Base-by-base conservation (phyloP, 1,140 invertebrate species). In the Drosophila watanabei region DNA sequence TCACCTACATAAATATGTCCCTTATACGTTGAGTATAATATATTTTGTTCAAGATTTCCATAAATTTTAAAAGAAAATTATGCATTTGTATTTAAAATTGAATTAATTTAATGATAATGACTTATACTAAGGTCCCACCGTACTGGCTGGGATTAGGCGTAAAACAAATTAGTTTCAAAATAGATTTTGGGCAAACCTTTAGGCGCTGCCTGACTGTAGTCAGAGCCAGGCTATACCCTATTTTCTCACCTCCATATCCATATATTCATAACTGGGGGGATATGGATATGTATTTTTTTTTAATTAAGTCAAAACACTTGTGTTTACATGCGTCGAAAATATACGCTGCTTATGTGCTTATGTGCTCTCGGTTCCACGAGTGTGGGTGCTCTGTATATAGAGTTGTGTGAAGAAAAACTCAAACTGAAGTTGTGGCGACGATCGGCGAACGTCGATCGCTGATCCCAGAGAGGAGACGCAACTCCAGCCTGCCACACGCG, bases 251-350 rank as follows among this genome's bases (percentile, higher is more conserved):
- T 37, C 28, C 59, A 52, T 76, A 52, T 51, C 32, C 43, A 45
- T 45, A 18, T 77, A 56, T 78, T 52, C 63, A 33, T 24, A 51
- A 71, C 71, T 60, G 64, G 59, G 37, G 68, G 61, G 30, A 52
- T 52, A 52, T 52, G 39, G 61, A 73, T 70, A 68, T 77, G 63
- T 72, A 49, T 57, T 71, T 82, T 88, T 88, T 87, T 90, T 90
- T 86, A 90, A 90, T 90, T 90, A 90, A 91, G 57, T 63, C 71
- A 90, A 90, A 90, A 90, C 86, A 90, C 86, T 90, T 89, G 86
- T 89, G 86, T 89, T 89, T 89, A 89, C 86, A 86, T 84, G 86
- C 79, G 79, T 77, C 72, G 66, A 73, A 89, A 84, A 89, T 89
- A 89, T 79, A 89, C 63, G 18, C 39, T 41, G 45, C 43, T 70